These are phyloP conservation scores for Anas georgica DNA, from an alignment of 2,797 vertebrate genomes.

Conservation along the genomic window DNA sequence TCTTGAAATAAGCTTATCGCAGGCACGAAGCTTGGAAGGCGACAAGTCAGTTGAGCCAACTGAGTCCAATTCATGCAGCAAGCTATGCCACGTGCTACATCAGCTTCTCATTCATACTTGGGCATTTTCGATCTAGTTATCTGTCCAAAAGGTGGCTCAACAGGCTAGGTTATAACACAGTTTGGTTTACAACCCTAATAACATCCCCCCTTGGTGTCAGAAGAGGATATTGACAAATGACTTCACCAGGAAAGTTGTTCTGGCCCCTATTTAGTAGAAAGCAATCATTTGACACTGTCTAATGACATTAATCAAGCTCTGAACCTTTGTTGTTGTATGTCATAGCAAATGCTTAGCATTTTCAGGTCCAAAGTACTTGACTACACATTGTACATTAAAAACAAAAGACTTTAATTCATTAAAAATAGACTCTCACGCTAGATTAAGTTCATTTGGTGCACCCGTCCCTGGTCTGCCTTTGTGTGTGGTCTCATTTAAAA, in stretches of 20 bases:
- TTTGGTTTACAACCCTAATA: neutral
- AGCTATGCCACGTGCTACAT: neutral
- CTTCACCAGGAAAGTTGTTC: neutral
- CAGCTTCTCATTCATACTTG: neutral
- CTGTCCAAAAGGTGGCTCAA: slow-evolving; percentile 16
- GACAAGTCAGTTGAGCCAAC: neutral
- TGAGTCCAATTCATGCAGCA: neutral
- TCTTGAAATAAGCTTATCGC: neutral
- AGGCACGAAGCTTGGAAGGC: neutral
- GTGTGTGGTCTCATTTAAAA: slow-evolving; percentile 68
- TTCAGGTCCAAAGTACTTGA: slow-evolving; percentile 33
- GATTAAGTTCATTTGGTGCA: slow-evolving; percentile 51
- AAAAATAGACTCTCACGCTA: slow-evolving; percentile 49
- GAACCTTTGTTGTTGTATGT: slow-evolving; percentile 14
- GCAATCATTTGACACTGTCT: slow-evolving; percentile 11
- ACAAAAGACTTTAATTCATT: slow-evolving; percentile 62
- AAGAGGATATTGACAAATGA: slow-evolving; percentile 33
- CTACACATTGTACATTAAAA: slow-evolving; percentile 50
- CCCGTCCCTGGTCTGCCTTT: slow-evolving; percentile 31
- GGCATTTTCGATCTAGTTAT: accelerated
- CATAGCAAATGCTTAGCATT: slow-evolving; percentile 39
- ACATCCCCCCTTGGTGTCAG: neutral
- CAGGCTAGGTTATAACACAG: neutral
- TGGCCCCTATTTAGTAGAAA: neutral
- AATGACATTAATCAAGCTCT: slow-evolving; percentile 26